A percentile compares a stretch with the other conserved stretches of the same genome.
Evolutionary conservation across 2,797 vertebrate genomes (phyloP).

Genomic region (Mallotus villosus): DNA sequence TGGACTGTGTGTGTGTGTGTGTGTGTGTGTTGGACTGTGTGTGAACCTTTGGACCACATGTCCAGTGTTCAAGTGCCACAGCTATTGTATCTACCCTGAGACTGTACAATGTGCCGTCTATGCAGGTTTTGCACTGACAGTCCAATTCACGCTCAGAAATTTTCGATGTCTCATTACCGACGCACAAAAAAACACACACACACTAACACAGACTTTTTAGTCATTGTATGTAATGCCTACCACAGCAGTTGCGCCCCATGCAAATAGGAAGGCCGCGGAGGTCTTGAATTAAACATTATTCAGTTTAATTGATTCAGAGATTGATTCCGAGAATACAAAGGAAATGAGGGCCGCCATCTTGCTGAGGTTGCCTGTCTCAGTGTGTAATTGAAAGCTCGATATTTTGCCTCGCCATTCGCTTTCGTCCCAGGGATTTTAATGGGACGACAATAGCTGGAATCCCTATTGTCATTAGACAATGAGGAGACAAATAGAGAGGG

Average conservation of each 20-base stretch:
- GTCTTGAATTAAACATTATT: slow-evolving; percentile 69
- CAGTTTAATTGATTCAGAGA: slow-evolving; percentile 61
- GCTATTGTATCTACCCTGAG: neutral
- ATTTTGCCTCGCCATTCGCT: slow-evolving; percentile 42
- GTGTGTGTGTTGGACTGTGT: neutral
- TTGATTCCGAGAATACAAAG: slow-evolving; percentile 61
- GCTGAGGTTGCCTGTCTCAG: slow-evolving; percentile 40
- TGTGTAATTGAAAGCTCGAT: slow-evolving; percentile 41
- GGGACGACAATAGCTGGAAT: slow-evolving; percentile 50
- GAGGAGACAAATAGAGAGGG: slow-evolving; percentile 22
- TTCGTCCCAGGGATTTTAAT: slow-evolving; percentile 44
- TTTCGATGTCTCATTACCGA: slow-evolving; percentile 45
- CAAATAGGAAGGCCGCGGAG: slow-evolving; percentile 45
- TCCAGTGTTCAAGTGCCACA: neutral
- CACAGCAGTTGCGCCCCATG: slow-evolving; percentile 34
- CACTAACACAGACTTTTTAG: slow-evolving; percentile 24
- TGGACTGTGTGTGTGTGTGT: slow-evolving; percentile 2
- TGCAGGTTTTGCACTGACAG: slow-evolving; percentile 14
- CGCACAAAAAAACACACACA: slow-evolving; percentile 19
- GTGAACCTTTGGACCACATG: neutral
- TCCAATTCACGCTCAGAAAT: slow-evolving; percentile 24
- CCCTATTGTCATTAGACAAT: slow-evolving; percentile 56
- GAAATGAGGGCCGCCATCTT: slow-evolving; percentile 55
- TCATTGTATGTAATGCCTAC: slow-evolving; percentile 40
- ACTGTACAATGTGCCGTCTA: neutral